Conservation (phyloP, 2,888 invertebrate genomes). For the Agonopterix arenella region DNA sequence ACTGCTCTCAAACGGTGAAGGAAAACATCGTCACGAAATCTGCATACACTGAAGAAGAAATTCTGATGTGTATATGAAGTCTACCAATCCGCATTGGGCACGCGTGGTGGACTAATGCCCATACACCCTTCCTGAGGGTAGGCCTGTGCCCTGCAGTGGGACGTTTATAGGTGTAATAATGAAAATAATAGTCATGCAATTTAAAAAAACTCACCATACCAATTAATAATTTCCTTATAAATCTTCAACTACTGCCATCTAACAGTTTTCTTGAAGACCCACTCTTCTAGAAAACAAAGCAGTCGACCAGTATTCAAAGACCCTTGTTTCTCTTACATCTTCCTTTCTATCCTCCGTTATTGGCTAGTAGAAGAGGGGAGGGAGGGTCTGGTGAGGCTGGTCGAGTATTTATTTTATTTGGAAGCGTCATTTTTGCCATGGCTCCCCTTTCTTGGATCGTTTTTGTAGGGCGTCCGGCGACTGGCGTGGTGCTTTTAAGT, state of each 20-base stretch:
- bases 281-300: slow-evolving; percentile 25
- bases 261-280: slow-evolving; percentile 11
- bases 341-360: slow-evolving; percentile 1
- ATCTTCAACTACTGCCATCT: slow-evolving; percentile 14
- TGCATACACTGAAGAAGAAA: too few relatives aligned
- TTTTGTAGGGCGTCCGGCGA: slow-evolving; percentile 56
- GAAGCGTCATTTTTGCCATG: slow-evolving; percentile 63
- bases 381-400: slow-evolving; percentile 31
- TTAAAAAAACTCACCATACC: neutral
- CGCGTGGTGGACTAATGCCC: too few relatives aligned
- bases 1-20: too few relatives aligned
- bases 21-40: too few relatives aligned
- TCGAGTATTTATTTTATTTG: slow-evolving; percentile 60
- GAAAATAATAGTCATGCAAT: too few relatives aligned
- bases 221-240: neutral
- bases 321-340: neutral
- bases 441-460: slow-evolving; percentile 56
- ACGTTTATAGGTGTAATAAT: too few relatives aligned
- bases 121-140: too few relatives aligned
- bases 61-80: too few relatives aligned
- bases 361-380: slow-evolving; percentile 6
- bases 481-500: slow-evolving; percentile 34
- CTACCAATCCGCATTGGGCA: too few relatives aligned
- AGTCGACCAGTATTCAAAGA: slow-evolving; percentile 18
- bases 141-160: too few relatives aligned